Percentiles rank a stretch among this genome's conserved stretches.
Evolutionary conservation across 1,140 invertebrate genomes (phyloP).

Genomic region (Aethina tumida): DNA sequence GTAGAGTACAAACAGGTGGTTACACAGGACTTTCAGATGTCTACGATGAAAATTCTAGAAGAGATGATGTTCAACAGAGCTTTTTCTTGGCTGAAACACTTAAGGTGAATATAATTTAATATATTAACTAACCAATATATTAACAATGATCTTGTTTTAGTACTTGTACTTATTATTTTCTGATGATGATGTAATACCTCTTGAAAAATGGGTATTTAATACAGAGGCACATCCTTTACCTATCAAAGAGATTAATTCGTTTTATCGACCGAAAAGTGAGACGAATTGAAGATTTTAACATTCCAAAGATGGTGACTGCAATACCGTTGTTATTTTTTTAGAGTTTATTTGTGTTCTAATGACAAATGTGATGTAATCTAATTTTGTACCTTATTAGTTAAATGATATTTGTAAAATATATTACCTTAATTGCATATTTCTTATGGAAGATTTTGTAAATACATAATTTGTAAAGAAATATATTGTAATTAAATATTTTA

Average conservation of each 20-base stretch:
- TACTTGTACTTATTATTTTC: constrained; percentile 97
- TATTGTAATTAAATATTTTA: too few relatives aligned
- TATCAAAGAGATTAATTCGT: constrained; percentile 69
- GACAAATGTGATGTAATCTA: too few relatives aligned
- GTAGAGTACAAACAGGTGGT: constrained; percentile 80
- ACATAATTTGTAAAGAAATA: too few relatives aligned
- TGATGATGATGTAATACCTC: constrained; percentile 80
- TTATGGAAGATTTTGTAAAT: too few relatives aligned
- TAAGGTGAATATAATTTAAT: constrained; percentile 58
- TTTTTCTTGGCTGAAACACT: constrained; percentile 98
- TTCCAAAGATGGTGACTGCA: too few relatives aligned
- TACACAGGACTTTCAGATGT: constrained; percentile 93
- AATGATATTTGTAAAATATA: too few relatives aligned
- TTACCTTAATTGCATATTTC: too few relatives aligned
- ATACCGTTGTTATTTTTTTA: too few relatives aligned
- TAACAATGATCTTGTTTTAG: constrained; percentile 53
- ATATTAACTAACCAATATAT: background rate
- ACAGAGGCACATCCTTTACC: constrained; percentile 98
- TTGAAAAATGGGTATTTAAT: constrained; percentile 98
- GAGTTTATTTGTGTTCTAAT: too few relatives aligned
- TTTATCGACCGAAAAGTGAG: too few relatives aligned
- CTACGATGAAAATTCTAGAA: constrained; percentile 70
- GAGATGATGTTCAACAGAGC: constrained; percentile 98
- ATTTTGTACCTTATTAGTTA: too few relatives aligned
- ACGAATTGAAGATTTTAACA: too few relatives aligned